Conservation (phyloP, 2,888 invertebrate genomes). For the Dioctria rufipes region DNA sequence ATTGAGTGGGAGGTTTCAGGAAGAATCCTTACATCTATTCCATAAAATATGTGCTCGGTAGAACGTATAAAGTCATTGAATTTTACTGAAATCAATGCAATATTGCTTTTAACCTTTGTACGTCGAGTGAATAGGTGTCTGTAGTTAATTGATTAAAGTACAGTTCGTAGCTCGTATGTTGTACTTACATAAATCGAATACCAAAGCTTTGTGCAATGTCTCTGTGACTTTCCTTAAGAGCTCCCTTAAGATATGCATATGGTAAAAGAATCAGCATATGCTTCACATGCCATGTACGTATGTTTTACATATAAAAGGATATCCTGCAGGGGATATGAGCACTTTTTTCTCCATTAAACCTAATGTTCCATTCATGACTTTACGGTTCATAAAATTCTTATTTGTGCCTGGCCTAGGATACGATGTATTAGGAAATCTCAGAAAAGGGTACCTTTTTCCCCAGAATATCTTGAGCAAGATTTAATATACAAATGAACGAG, state of each 20-base stretch:
- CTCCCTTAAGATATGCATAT: not conserved
- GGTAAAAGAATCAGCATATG: not conserved
- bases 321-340: not conserved
- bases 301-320: not conserved
- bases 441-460: not conserved
- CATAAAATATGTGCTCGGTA: not conserved
- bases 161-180: too few relatives aligned
- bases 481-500: not conserved
- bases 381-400: constrained; percentile 40
- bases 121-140: too few relatives aligned
- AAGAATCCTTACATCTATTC: not conserved
- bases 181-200: too few relatives aligned
- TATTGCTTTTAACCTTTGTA: too few relatives aligned
- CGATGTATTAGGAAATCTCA: not conserved
- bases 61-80: not conserved
- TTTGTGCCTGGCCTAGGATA: constrained; percentile 5
- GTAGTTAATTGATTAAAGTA: too few relatives aligned
- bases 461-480: not conserved
- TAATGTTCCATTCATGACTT: constrained; percentile 51
- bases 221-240: not conserved
- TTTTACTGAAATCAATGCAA: too few relatives aligned
- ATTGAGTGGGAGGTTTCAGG: not conserved
- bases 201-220: too few relatives aligned
- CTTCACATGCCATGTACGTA: not conserved
- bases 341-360: constrained; percentile 43